phyloP scores from a whole-genome alignment of 2,797 vertebrate species.

The Syngnathus acus region DNA sequence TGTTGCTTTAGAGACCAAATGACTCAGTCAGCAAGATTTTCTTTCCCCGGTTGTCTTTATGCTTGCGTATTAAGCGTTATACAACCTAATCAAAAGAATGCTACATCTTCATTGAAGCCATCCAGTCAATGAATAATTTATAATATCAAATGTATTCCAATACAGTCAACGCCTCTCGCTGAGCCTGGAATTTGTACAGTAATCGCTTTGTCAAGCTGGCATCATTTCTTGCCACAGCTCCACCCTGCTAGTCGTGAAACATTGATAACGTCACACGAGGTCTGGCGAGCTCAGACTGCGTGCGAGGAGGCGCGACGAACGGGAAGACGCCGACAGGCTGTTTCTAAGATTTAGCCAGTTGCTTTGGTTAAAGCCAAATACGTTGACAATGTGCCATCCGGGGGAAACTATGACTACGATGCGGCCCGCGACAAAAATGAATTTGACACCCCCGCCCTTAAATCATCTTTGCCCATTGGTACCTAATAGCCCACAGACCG shows the following conservation, averaged over 20 bases:
- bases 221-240: background rate
- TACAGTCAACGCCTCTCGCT: background rate
- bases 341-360: too few species aligned
- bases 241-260: background rate
- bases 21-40: conserved; percentile 1
- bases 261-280: background rate
- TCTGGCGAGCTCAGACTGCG: background rate
- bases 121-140: background rate
- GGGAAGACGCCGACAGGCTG: background rate
- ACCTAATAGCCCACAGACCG: too few species aligned
- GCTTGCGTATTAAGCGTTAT: background rate
- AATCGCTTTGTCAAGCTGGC: background rate
- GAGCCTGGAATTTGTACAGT: background rate
- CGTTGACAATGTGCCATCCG: too few species aligned
- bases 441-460: too few species aligned
- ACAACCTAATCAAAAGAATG: background rate
- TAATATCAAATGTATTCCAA: background rate
- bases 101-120: background rate
- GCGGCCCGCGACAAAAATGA: too few species aligned
- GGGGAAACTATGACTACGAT: too few species aligned
- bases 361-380: too few species aligned
- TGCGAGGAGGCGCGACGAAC: background rate
- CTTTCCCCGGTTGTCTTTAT: background rate
- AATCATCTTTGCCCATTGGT: too few species aligned
- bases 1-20: background rate